phyloP scores from a whole-genome alignment of 2,888 invertebrate species.

The Lamellibrachia columna region DNA sequence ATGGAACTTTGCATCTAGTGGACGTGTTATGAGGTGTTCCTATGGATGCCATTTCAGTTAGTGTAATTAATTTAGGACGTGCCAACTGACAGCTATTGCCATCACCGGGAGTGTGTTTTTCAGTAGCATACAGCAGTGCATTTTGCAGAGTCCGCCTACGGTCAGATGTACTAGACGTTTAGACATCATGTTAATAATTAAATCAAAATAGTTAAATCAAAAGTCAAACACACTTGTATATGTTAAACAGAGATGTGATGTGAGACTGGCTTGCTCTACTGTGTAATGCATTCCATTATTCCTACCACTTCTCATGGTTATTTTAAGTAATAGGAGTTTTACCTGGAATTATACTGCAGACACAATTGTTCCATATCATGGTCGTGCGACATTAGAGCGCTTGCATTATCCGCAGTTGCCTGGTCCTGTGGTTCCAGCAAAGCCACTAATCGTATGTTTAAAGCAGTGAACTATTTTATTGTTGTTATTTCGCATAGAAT shows the following conservation, averaged over 20 bases:
- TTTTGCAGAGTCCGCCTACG: background rate
- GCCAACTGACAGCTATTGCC: background rate
- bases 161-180: background rate
- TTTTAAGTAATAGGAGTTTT: background rate
- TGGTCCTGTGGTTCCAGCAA: background rate
- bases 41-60: background rate
- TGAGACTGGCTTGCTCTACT: background rate
- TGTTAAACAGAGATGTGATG: background rate
- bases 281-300: background rate
- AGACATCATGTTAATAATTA: background rate
- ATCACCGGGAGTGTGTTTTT: background rate
- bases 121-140: background rate
- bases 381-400: background rate
- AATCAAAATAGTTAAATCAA: background rate
- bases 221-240: background rate
- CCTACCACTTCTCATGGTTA: background rate
- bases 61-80: background rate
- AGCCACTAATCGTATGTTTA: background rate
- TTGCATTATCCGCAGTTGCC: background rate
- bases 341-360: background rate
- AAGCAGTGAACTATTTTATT: background rate
- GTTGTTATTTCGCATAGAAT: background rate
- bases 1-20: background rate
- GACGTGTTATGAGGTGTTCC: background rate
- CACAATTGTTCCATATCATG: slow-evolving; percentile 1